These are phyloP conservation scores for Lycophotia porphyrea DNA, from an alignment of 2,888 invertebrate genomes.

Conservation along the genomic window DNA sequence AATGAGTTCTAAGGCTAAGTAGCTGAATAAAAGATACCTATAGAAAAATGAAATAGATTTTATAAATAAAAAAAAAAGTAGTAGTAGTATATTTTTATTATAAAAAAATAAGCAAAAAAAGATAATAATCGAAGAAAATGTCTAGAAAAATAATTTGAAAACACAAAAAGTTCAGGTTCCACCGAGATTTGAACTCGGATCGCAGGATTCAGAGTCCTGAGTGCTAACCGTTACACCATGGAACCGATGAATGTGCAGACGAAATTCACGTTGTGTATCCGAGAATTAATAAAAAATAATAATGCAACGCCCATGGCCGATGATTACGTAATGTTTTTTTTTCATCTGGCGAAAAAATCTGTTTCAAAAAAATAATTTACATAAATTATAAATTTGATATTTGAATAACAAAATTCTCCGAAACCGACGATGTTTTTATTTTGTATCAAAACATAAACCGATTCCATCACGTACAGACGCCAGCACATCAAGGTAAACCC, in stretches of 20 bases:
- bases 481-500: too few species aligned
- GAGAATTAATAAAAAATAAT: neutral
- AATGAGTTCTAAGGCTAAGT: neutral
- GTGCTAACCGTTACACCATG: constrained; percentile 94
- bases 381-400: neutral
- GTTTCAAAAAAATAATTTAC: neutral
- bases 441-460: neutral
- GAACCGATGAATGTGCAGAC: constrained; percentile 70
- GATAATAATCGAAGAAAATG: neutral
- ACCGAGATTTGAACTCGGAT: constrained; percentile 96
- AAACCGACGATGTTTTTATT: neutral
- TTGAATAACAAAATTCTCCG: neutral
- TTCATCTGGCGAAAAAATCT: too few species aligned
- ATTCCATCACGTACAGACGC: neutral
- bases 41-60: neutral
- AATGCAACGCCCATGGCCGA: accelerated
- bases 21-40: neutral
- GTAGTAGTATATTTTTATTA: accelerated
- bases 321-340: neutral
- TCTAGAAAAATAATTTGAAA: constrained; percentile 8
- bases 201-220: constrained; percentile 96
- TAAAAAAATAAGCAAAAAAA: constrained; percentile 2
- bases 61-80: neutral
- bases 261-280: constrained; percentile 65
- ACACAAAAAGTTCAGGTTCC: constrained; percentile 89